Evolutionary conservation across 2,888 invertebrate genomes (phyloP).

Genomic region (Metopia argyrocephala): DNA sequence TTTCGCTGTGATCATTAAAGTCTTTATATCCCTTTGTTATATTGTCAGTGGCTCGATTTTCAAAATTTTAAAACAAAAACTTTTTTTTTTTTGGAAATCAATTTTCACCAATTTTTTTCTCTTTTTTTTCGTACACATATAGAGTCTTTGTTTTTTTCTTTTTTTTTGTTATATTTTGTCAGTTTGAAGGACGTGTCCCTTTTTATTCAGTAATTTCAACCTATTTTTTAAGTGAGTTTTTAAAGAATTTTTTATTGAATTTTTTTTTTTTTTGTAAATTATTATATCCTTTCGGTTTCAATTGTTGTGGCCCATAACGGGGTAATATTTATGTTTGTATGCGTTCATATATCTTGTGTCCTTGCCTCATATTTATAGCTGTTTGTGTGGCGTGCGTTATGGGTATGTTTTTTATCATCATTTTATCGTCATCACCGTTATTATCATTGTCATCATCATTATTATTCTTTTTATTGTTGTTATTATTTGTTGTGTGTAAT

Average conservation of each 20-base stretch:
- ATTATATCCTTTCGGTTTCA: slow-evolving; percentile 53
- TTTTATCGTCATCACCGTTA: slow-evolving; percentile 31
- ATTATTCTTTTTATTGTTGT: slow-evolving; percentile 62
- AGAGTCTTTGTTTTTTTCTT: slow-evolving; percentile 61
- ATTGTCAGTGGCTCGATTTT: slow-evolving; percentile 61
- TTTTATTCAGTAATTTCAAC: slow-evolving; percentile 70
- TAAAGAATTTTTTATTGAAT: slow-evolving; percentile 18
- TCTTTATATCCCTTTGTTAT: slow-evolving; percentile 64
- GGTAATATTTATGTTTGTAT: slow-evolving; percentile 30
- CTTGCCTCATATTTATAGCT: neutral
- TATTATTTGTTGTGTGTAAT: slow-evolving; percentile 63
- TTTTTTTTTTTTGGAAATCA: slow-evolving; percentile 37
- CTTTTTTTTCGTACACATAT: slow-evolving; percentile 26
- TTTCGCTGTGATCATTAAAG: slow-evolving; percentile 65
- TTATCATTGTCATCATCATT: slow-evolving; percentile 64
- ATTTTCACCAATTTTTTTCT: slow-evolving; percentile 10
- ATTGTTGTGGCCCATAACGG: slow-evolving; percentile 55
- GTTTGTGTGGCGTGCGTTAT: slow-evolving; percentile 54
- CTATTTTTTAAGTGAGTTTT: slow-evolving; percentile 72
- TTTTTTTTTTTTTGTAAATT: slow-evolving; percentile 9
- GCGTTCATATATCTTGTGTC: no score
- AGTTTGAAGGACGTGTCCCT: slow-evolving; percentile 16
- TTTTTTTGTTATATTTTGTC: slow-evolving; percentile 31
- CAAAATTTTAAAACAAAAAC: slow-evolving; percentile 37
- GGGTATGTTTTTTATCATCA: slow-evolving; percentile 30